Conservation (phyloP, 2,888 invertebrate genomes). For the Iphiclides podalirius region DNA sequence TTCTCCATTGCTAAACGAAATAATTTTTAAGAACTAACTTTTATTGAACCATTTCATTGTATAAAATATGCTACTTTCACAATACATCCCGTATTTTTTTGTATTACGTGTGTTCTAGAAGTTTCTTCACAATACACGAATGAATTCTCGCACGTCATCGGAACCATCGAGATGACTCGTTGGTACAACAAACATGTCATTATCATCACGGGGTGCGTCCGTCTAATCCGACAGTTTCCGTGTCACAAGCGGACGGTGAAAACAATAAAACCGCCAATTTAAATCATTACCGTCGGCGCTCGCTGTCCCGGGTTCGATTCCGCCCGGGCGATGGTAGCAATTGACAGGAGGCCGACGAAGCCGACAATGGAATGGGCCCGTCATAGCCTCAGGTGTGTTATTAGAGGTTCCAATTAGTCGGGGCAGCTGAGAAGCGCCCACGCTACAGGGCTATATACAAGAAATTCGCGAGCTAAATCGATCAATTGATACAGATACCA, state of each 20-base stretch:
- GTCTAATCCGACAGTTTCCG: conserved; percentile 4
- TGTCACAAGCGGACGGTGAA: conserved; percentile 5
- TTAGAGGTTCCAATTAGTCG: conserved; percentile 41
- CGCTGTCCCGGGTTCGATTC: background rate
- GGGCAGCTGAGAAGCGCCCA: conserved; percentile 13
- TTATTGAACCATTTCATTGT: too few species aligned
- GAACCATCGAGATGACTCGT: background rate
- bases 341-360: conserved; percentile 37
- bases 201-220: conserved; percentile 1
- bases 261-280: conserved; percentile 10
- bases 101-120: too few species aligned
- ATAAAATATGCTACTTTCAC: too few species aligned
- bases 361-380: conserved; percentile 13
- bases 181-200: background rate
- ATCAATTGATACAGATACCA: too few species aligned
- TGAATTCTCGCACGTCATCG: background rate
- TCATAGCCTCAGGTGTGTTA: conserved; percentile 22
- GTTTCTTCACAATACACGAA: too few species aligned
- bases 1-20: too few species aligned
- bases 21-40: too few species aligned
- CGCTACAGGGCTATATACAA: background rate
- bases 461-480: too few species aligned
- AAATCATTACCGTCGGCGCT: background rate
- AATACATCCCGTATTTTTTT: too few species aligned
- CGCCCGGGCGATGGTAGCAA: conserved; percentile 27